Base-by-base conservation (phyloP, 2,797 vertebrate genomes). In the Acipenser oxyrinchus region DNA sequence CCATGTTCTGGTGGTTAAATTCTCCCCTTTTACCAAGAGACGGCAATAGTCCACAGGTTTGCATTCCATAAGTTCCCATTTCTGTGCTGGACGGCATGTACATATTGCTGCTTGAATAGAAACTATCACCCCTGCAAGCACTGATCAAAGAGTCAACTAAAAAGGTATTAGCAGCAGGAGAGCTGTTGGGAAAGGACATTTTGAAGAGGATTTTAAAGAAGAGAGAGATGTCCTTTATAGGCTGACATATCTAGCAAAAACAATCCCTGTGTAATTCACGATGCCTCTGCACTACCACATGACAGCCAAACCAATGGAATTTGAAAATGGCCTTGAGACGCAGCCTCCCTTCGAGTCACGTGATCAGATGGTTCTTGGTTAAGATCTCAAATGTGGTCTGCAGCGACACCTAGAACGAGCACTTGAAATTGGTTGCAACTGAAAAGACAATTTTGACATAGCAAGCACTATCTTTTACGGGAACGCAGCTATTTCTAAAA, bases 181-280 rank as follows among this genome's bases (percentile, higher is more conserved):
- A 96, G 93, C 94, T 96, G 89, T 92, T 94, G 90, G 94, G 90
- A 87, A 97, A 98, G 88, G 96, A 99, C 96, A 99, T 99, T 95
- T 93, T 94, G 91, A 87, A 91, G 87, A 89, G 86, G 89, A 90
- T 87, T 94, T 93, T 93, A 93, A 89, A 87, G 89, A 91, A 91
- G 91, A 91, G 93, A 93, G 92, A 94, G 91, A 89, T 94, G 93
- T 96, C 95, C 93, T 98, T 94, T 95, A 94, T 90, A 95, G 89
- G 93, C 93, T 95, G 96, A 97, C 96, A 99, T 98, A 92, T 96
- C 96, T 94, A 94, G 92, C 91, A 95, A 96, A 96, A 97, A 98
- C 93, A 97, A 96, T 93, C 94, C 92, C 90, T 75, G 89, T 89
- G 92, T 89, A 93, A 94, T 93, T 92, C 94, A 88, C 92, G 92